Conservation (phyloP, 2,113 vertebrate species). For the Galeopterus variegatus region DNA sequence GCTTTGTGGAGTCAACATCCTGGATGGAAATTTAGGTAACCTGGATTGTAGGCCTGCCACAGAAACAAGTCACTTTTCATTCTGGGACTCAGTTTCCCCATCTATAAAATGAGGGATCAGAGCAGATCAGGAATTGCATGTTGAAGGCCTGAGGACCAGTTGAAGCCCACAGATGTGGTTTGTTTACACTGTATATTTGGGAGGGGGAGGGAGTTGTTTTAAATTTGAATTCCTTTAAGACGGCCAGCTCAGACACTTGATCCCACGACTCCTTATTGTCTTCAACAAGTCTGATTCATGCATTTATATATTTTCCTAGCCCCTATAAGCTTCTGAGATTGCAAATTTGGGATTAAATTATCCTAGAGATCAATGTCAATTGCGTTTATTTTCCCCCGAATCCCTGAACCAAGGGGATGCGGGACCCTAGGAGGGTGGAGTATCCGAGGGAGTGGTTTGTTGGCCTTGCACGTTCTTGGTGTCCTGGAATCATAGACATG, state of each 20-base stretch:
- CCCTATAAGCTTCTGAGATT: background rate
- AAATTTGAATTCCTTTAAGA: constrained; percentile 13
- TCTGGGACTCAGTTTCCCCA: background rate
- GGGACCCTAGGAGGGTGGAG: background rate
- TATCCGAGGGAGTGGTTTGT: background rate
- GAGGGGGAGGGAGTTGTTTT: background rate
- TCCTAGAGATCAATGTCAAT: background rate
- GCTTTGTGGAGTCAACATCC: background rate
- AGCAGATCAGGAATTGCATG: background rate
- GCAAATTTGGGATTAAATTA: background rate
- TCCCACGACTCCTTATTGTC: too few relatives aligned
- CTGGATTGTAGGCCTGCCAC: background rate
- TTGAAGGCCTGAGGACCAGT: background rate
- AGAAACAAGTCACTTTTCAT: background rate
- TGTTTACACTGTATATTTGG: background rate
- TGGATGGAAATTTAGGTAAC: background rate
- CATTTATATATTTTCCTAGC: background rate
- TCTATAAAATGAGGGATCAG: background rate
- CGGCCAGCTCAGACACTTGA: background rate
- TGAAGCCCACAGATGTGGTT: background rate
- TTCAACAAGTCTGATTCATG: background rate
- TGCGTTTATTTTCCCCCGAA: background rate
- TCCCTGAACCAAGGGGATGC: background rate
- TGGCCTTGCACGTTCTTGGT: background rate
- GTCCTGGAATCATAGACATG: background rate